Conservation (phyloP, 2,113 vertebrate genomes). For the Gavialis gangeticus region DNA sequence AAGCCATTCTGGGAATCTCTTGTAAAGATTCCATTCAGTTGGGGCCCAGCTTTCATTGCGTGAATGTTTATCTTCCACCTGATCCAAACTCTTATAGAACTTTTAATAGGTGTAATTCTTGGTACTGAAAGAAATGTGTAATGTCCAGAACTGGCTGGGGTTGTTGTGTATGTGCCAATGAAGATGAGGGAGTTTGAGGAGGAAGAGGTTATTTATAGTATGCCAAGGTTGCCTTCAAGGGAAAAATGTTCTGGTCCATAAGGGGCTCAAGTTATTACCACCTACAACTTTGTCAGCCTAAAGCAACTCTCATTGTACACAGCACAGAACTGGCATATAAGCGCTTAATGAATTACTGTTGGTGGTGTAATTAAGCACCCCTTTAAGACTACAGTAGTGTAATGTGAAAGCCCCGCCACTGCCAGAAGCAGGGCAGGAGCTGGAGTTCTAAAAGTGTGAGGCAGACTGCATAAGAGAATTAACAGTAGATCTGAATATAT, state of each 20-base stretch:
- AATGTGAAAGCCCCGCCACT: background rate
- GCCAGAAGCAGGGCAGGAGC: background rate
- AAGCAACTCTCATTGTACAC: background rate
- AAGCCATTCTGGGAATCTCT: conserved; percentile 43
- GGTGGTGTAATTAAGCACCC: background rate
- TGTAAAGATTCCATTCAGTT: background rate
- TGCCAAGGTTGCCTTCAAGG: background rate
- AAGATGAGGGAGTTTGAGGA: background rate
- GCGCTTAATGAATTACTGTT: background rate
- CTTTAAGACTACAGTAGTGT: too few species aligned
- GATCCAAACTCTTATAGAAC: background rate
- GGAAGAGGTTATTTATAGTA: background rate
- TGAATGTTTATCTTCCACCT: background rate
- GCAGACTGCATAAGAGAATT: background rate
- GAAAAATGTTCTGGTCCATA: background rate
- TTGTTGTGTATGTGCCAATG: background rate
- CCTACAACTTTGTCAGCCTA: background rate
- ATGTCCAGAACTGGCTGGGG: background rate
- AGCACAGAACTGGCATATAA: background rate
- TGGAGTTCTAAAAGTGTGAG: background rate
- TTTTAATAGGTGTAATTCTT: background rate
- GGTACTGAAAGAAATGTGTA: background rate
- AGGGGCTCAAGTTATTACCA: background rate
- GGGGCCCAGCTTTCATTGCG: conserved; percentile 4
- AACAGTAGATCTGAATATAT: background rate